Percentiles rank a stretch among this genome's conserved stretches.
Conservation (phyloP, 2,797 vertebrate genomes). For the Alfaro cultratus region DNA sequence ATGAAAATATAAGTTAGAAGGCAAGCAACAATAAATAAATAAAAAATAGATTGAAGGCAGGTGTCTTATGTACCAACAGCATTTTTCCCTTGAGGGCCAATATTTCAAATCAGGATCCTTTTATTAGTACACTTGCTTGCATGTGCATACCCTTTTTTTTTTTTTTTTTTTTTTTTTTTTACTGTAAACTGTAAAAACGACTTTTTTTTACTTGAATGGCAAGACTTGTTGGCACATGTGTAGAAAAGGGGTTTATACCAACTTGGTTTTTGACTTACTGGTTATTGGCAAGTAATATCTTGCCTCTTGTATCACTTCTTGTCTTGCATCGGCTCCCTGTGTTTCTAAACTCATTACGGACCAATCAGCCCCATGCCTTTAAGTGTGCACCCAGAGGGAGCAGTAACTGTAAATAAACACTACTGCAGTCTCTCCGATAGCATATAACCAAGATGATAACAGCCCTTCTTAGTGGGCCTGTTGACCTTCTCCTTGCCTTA, state of each 20-base stretch:
- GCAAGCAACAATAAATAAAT: background rate
- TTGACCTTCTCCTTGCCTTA: slow-evolving; percentile 91
- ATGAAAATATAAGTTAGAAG: slow-evolving; percentile 7
- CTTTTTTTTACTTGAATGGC: slow-evolving; percentile 37
- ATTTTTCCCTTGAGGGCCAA: background rate
- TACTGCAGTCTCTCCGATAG: slow-evolving; percentile 89
- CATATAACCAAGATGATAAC: slow-evolving; percentile 91
- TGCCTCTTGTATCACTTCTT: slow-evolving; percentile 70
- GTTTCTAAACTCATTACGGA: slow-evolving; percentile 90
- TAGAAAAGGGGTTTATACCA: background rate
- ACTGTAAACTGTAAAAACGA: slow-evolving; percentile 16
- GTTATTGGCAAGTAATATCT: slow-evolving; percentile 72
- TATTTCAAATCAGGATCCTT: slow-evolving; percentile 53
- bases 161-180: slow-evolving; percentile 38
- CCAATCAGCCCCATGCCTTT: slow-evolving; percentile 85
- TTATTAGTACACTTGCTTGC: slow-evolving; percentile 8
- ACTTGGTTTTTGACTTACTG: slow-evolving; percentile 58
- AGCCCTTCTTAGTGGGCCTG: slow-evolving; percentile 87
- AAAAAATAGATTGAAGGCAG: background rate
- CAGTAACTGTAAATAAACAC: slow-evolving; percentile 95
- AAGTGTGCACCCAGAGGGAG: slow-evolving; percentile 89
- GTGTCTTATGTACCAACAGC: background rate
- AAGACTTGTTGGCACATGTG: background rate
- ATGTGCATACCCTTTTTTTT: slow-evolving; percentile 16
- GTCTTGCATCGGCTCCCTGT: slow-evolving; percentile 72